phyloP scores from a whole-genome alignment of 1,140 invertebrate genomes.

The Planococcus citri region DNA sequence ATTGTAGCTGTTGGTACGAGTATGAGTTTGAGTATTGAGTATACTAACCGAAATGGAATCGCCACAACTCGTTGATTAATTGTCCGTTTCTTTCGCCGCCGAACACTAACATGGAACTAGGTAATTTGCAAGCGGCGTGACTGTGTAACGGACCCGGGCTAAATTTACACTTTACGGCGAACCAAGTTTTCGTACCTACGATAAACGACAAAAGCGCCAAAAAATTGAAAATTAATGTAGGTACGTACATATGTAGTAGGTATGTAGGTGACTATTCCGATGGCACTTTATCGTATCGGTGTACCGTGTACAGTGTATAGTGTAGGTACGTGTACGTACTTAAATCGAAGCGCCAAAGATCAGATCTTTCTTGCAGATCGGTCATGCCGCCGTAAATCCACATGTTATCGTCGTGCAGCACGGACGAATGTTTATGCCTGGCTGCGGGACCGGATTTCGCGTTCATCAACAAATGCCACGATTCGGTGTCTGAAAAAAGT shows the following conservation, averaged over 20 bases:
- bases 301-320: no score
- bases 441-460: conserved; percentile 43
- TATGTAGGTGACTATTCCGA: no score
- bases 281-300: no score
- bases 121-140: conserved; percentile 66
- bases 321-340: not conserved
- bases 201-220: conserved; percentile 24
- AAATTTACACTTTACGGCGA: conserved; percentile 47
- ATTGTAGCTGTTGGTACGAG: no score
- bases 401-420: conserved; percentile 62
- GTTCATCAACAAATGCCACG: conserved; percentile 54
- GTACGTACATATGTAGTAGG: no score
- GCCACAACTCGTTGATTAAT: conserved; percentile 68
- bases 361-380: conserved; percentile 62
- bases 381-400: conserved; percentile 85
- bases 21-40: conserved; percentile 12
- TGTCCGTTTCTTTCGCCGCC: conserved; percentile 64
- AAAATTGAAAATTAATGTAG: no score
- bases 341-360: conserved; percentile 74
- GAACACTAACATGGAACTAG: conserved; percentile 68
- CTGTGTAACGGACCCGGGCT: conserved; percentile 63
- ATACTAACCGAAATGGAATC: conserved; percentile 66
- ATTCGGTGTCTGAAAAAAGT: conserved; percentile 53
- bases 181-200: conserved; percentile 53
- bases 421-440: conserved; percentile 72